Evolutionary conservation across 2,888 invertebrate genomes (phyloP).

Genomic region (Drosophila borborema): DNA sequence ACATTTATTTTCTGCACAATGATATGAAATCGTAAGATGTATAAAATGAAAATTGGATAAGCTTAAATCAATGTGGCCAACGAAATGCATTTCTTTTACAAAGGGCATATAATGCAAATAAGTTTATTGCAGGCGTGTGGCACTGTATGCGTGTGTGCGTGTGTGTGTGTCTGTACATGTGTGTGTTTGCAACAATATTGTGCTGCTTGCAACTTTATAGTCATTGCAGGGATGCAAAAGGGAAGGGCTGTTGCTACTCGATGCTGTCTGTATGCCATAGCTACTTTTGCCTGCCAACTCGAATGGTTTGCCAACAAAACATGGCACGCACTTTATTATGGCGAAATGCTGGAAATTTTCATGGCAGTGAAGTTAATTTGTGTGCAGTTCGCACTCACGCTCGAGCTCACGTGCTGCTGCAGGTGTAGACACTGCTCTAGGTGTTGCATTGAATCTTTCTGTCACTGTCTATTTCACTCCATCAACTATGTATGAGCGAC

Average conservation of each 20-base stretch:
- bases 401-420: slow-evolving; percentile 7
- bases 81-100: slow-evolving; percentile 29
- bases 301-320: slow-evolving; percentile 21
- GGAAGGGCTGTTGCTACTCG: neutral
- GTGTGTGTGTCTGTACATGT: too few relatives aligned
- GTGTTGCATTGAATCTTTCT: neutral
- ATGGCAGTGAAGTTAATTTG: slow-evolving; percentile 76
- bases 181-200: slow-evolving; percentile 47
- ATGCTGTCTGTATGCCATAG: slow-evolving; percentile 4
- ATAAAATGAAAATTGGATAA: slow-evolving; percentile 15
- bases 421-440: slow-evolving; percentile 1
- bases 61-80: slow-evolving; percentile 14
- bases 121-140: slow-evolving; percentile 25
- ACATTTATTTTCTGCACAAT: too few relatives aligned
- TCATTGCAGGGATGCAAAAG: too few relatives aligned
- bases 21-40: neutral
- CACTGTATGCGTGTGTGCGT: neutral
- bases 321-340: slow-evolving; percentile 71
- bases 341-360: slow-evolving; percentile 63
- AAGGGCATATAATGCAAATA: slow-evolving; percentile 58
- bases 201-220: slow-evolving; percentile 59
- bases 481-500: slow-evolving; percentile 39
- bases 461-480: slow-evolving; percentile 36
- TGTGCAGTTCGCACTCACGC: slow-evolving; percentile 41
- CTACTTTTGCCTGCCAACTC: slow-evolving; percentile 28